Evolutionary conservation across 1,140 invertebrate genomes (phyloP), one percentile per base, ranked within the genome.

Genomic region (Drosophila novamexicana): DNA sequence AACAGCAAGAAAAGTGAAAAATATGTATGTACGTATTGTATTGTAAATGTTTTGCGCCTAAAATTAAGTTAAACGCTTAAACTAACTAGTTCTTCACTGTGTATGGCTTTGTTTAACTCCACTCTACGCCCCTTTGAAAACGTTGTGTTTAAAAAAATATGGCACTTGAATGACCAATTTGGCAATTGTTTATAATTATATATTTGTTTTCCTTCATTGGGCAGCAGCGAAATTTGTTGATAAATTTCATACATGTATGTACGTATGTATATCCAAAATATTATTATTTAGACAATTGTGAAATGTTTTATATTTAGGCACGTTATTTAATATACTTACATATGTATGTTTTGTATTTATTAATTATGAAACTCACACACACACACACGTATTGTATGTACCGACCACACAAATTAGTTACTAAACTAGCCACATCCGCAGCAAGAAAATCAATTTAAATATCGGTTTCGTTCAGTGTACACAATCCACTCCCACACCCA

Each of bases 221-320:
- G 83, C 76, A 86, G 79, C 83, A 74, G 72, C 76, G 49, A 72
- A 75, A 75, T 75, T 65, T 75, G 57, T 71, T 65, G 47, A 75
- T 71, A 71, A 71, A 75, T 63, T 74, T 74, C 57, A 69, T 47
- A 65, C 18, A 67, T 52, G 16, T 59, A 32, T 47, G 32, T 47
- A 59, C 29, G 37, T 39, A 37, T 45, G 34, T 57, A 65, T 62
- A 71, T 63, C 37, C 36, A 56, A 39, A 72, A 65, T 59, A 64
- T 83, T 83, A 83, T 86, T 79, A 88, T 86, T 86, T 86, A 88
- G 83, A 71, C 44, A 86, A 86, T 88, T 86, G 76, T 83, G 62
- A 83, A 88, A 86, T 83, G 79, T 88, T 83, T 66, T 77, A 83
- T 71, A 73, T 66, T 83, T 88, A 86, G 83, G 72, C 76, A 86